Evolutionary conservation across 1,140 invertebrate genomes (phyloP), one percentile per base, ranked within the genome.

Genomic region (Amyelois transitella): DNA sequence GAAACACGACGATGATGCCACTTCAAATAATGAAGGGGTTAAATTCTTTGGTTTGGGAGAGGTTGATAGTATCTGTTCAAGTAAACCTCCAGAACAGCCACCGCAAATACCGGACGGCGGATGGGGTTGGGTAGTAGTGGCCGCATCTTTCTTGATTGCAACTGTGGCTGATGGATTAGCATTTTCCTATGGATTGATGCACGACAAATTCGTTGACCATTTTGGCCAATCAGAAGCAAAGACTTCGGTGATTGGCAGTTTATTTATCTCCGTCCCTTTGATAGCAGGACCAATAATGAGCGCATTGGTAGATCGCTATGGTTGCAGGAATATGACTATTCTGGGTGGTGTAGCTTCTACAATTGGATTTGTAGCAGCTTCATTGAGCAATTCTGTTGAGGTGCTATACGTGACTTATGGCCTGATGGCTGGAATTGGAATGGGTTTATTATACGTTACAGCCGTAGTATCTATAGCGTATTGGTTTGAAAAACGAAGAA

Each of bases 401-500:
- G 86, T 94, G 66, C 89, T 97, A 60, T 96, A 94, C 80, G 69
- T 97, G 32, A 96, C 95, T 0, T 97, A 97, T 80, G 96, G 96
- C 14, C 89, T 97, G 0, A 91, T 97, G 53, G 93, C 96, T 21
- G 96, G 96, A 1, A 88, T 97, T 19, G 96, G 96, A 4, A 90
- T 97, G 68, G 95, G 96, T 5, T 83, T 97, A 24, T 93, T 95
- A 51, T 96, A 96, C 75, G 96, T 98, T 0, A 96, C 96, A 5
- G 95, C 95, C 1, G 95, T 97, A 0, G 97, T 99, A 1, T 94
- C 92, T 28, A 97, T 99, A 50, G 97, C 97, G 2, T 98, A 96
- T 77, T 99, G 98, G 92, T 99, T 99, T 79, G 97, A 99, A 65
- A 95, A 96, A 69, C 94, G 94, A 67, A 90, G 97, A 6, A 96